A percentile compares a stretch with the other conserved stretches of the same genome.
phyloP scores from a whole-genome alignment of 2,113 vertebrate species.

The Chloroceryle aenea region DNA sequence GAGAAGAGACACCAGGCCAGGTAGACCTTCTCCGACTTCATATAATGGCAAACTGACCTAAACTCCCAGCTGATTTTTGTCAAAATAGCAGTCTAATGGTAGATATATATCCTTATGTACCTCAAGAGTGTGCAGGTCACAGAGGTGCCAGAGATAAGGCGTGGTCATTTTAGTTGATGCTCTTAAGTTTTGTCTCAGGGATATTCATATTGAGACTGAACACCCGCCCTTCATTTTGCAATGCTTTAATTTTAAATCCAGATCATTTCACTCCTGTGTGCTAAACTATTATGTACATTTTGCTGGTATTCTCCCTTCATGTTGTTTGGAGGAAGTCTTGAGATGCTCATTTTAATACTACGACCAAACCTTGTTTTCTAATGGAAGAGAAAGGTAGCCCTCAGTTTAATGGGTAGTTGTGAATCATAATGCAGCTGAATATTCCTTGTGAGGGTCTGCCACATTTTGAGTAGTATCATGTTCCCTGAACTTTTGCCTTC shows the following conservation, averaged over 20 bases:
- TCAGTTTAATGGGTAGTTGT: neutral
- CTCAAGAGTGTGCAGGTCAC: neutral
- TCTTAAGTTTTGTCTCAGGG: neutral
- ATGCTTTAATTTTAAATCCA: neutral
- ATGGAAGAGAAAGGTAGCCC: neutral
- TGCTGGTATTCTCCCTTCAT: neutral
- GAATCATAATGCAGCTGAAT: neutral
- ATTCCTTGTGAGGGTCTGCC: neutral
- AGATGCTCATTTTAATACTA: neutral
- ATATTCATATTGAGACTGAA: neutral
- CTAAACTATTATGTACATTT: neutral
- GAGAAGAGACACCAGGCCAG: rapidly evolving
- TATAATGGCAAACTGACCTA: neutral
- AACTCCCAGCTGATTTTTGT: neutral
- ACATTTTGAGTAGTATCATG: neutral
- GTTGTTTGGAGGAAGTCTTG: neutral
- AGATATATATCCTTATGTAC: neutral
- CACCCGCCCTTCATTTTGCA: neutral
- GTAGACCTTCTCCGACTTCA: neutral
- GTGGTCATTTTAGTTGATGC: neutral
- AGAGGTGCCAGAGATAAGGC: neutral
- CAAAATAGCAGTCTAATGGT: neutral
- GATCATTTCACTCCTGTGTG: neutral
- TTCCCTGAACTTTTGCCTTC: neutral
- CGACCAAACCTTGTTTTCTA: neutral